Evolutionary conservation across 2,797 vertebrate genomes (phyloP), one percentile per base, ranked within the genome.

Genomic region (Phalloptychus januarius): DNA sequence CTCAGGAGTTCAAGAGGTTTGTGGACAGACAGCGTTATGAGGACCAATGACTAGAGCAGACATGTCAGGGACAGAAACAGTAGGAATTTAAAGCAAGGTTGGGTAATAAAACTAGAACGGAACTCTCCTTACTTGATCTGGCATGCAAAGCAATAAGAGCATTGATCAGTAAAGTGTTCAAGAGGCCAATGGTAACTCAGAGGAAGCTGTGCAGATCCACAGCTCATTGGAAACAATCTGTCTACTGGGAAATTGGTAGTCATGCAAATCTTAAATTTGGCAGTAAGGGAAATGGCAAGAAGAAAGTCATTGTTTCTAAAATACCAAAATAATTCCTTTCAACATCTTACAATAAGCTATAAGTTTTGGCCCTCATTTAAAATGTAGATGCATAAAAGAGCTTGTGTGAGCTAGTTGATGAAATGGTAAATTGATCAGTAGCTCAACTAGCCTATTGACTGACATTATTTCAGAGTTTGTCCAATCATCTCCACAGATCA

Each of bases 381-480:
- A 7, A 20, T 48, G 7, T 50, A 50, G 48, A 23, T 50, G 7
- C 7, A 50, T 23, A 50, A 42, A 73, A 79, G 48, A 45, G 6
- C 56, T 28, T 45, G 38, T 54, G 2, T 50, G 25, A 25, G 1
- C 4, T 10, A 10, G 25, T 33, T 5, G 73, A 54, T 45, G 11
- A 50, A 11, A 2, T 8, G 1, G 2, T 8, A 67, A 20, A 42
- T 25, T 38, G 11, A 67, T 67, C 44, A 23, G 33, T n/a, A 28
- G 63, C 6, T 38, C 20, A 7, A 80, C 72, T 6, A 45, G 10
- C 79, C 71, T 12, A 65, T 78, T 54, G 3, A 7, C 44, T 76
- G 56, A 58, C 10, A 18, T 61, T n/a, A 77, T 61, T 77, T 45
- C 25, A 72, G 7, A 40, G 7, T 75, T 52, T 36, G 40, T 72